Conservation (phyloP, 1,140 invertebrate genomes). For the Rhyacophila brunnea region DNA sequence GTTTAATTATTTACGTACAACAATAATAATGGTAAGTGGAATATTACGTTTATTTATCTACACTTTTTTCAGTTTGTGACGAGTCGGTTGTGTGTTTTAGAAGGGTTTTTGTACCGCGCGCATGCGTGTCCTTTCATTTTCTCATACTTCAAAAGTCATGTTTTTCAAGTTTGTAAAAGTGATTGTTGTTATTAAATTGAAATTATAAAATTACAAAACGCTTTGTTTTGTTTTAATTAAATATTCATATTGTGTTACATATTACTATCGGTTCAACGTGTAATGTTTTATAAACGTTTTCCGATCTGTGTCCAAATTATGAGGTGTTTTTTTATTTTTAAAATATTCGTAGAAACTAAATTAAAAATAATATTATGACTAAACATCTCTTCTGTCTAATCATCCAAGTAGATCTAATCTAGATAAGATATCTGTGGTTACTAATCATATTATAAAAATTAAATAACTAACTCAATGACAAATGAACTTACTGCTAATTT, state of each 20-base stretch:
- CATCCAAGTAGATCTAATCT: too few species aligned
- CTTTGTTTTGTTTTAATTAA: too few species aligned
- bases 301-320: not conserved
- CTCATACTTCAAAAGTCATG: not conserved
- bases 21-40: not conserved
- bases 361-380: not conserved
- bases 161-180: not conserved
- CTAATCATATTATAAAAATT: too few species aligned
- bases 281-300: too few species aligned
- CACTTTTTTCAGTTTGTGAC: not conserved
- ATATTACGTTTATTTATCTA: not conserved
- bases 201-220: too few species aligned
- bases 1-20: not conserved
- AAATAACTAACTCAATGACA: too few species aligned
- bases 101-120: not conserved
- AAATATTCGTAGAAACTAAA: not conserved
- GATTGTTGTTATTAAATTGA: not conserved
- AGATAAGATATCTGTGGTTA: too few species aligned
- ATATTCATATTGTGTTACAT: too few species aligned
- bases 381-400: too few species aligned
- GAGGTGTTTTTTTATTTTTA: not conserved
- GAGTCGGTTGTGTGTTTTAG: not conserved
- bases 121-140: not conserved
- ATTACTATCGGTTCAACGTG: too few species aligned
- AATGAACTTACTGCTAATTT: too few species aligned